Conservation (phyloP, 2,797 vertebrate species). For the Onychomys arenicola region DNA sequence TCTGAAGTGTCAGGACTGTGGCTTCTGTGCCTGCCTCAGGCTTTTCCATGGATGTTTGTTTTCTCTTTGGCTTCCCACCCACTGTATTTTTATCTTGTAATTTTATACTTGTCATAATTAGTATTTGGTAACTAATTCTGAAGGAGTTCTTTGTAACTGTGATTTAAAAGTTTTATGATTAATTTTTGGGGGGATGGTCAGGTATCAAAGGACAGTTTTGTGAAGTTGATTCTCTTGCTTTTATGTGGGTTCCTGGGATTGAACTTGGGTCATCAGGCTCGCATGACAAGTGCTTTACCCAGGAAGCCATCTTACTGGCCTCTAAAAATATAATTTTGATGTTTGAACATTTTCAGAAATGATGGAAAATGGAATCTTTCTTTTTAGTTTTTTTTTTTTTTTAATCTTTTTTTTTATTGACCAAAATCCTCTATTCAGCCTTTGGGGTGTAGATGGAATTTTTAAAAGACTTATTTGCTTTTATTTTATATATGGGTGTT, state of each 20-base stretch:
- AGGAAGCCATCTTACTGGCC: background rate
- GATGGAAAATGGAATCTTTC: background rate
- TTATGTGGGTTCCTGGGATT: background rate
- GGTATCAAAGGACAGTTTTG: background rate
- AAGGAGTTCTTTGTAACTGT: background rate
- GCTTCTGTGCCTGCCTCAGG: background rate
- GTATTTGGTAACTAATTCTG: background rate
- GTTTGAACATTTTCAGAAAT: background rate
- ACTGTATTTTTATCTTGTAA: background rate
- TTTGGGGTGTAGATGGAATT: background rate
- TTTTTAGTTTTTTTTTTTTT: background rate
- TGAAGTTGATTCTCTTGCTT: background rate
- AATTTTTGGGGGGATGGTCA: background rate
- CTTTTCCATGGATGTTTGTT: background rate
- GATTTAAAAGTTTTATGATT: background rate
- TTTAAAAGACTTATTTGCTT: background rate
- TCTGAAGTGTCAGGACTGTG: background rate
- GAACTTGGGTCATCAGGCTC: background rate
- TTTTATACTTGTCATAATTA: slow-evolving; percentile 18
- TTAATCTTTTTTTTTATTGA: background rate
- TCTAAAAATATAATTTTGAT: background rate
- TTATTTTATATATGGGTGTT: background rate
- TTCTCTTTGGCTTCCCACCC: background rate
- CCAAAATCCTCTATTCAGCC: background rate
- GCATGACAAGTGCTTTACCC: background rate